Base-by-base conservation (phyloP, 2,888 invertebrate species). In the Pristionchus japonicus region DNA sequence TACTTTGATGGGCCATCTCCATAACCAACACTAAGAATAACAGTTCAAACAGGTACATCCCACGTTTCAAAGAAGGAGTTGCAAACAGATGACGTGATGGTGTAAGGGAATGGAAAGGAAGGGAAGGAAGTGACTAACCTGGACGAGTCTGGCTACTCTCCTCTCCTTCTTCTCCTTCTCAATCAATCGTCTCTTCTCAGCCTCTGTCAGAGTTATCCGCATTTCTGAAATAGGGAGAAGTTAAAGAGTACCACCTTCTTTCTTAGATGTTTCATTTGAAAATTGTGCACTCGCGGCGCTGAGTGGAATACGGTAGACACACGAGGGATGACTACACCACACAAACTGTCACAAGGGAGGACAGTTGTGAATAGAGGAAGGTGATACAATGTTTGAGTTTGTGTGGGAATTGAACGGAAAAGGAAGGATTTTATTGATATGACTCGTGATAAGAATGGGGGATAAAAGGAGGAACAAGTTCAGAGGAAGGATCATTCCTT, bases 101-200 rank as follows among this genome's bases (percentile, higher is more conserved):
- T 37, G 27, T 64, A 3, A 15, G n/a, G n/a, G n/a, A n/a, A n/a
- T n/a, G n/a, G n/a, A n/a, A n/a, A n/a, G n/a, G 37, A 40, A 23
- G 23, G 31, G 37, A 70, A 80, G 80, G 77, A 77, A 77, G 77
- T 77, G 52, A 83, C 52, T 64, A 15, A 87, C 87, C 87, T 87
- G 87, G 17, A 61, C 49, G 31, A 87, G 80, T 57, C 87, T 52
- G 7, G 87, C 87, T 17, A 87, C 23, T 87, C 87, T 77, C 27
- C 87, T 34, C 31, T 87, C 64, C 43, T 80, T 87, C 80, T 87
- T 87, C 87, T 87, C 87, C 61, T 87, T 64, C 31, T 87, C 87
- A 61, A 87, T 57, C 40, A 87, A 43, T 80, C 43, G 34, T 20
- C 43, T 34, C 40, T 64, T 64, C 47, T 87, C 77, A 3, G n/a